Conservation (phyloP, 2,888 invertebrate genomes). For the Calliopum simillimum region DNA sequence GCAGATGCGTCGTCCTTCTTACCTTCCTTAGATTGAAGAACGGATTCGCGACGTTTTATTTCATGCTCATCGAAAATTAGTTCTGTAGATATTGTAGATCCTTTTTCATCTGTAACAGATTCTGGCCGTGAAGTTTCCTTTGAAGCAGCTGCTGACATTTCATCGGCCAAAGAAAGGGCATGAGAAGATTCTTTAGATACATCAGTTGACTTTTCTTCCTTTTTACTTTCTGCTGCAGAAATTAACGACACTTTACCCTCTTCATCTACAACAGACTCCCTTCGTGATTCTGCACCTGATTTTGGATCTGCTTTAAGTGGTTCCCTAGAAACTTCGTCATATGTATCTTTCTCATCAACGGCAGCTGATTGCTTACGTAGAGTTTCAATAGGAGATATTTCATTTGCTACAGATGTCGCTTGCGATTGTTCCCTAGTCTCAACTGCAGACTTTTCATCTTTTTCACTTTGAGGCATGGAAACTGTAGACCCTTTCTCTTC, state of each 20-base stretch:
- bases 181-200: conserved; percentile 36
- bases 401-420: conserved; percentile 29
- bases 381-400: background rate
- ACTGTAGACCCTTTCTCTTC: conserved; percentile 9
- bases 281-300: conserved; percentile 53
- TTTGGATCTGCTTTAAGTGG: conserved; percentile 50
- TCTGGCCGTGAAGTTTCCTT: conserved; percentile 46
- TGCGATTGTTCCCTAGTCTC: conserved; percentile 27
- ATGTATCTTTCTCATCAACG: conserved; percentile 44
- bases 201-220: conserved; percentile 32
- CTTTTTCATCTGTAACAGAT: conserved; percentile 45
- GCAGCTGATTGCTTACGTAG: conserved; percentile 20
- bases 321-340: conserved; percentile 29
- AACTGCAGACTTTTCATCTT: conserved; percentile 39
- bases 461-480: conserved; percentile 30
- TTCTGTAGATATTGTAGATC: conserved; percentile 41
- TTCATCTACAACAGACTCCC: conserved; percentile 33
- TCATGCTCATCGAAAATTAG: conserved; percentile 45
- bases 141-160: conserved; percentile 39
- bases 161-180: conserved; percentile 29
- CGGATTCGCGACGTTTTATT: conserved; percentile 44
- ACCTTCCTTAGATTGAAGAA: conserved; percentile 34
- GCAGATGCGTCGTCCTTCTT: conserved; percentile 7
- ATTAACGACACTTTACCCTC: conserved; percentile 6
- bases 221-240: conserved; percentile 31